Evolutionary conservation across 23 tunicate genomes (phyloP), one percentile per base, ranked within the genome.

Genomic region (Botrylloides violaceus): DNA sequence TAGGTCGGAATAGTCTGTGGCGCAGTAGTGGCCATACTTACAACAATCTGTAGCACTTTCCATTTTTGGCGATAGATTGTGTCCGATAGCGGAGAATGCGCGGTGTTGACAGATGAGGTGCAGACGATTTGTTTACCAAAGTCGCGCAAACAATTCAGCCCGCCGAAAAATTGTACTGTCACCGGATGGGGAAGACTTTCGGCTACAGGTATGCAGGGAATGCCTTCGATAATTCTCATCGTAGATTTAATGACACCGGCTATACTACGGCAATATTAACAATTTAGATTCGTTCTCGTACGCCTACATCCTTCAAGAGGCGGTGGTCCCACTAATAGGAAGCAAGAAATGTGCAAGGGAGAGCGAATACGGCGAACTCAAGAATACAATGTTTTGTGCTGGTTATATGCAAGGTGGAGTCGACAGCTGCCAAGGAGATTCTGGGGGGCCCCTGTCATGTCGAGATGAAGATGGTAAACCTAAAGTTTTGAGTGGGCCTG

Each of bases 381-480:
- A 84, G 3, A 35, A 30, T 21, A 77, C 82, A 73, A 88, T 88
- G 96, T 25, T 88, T 20, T 88, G 96, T 60, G 96, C 96, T 20
- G 96, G 96, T 12, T 82, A 82, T 49, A 37, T 82, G 30, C 34
- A 48, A 18, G 96, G 96, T 1, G 96, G 96, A 34, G 36, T 88
- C 3, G 96, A 88, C 76, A 88, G 85, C 3, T 88, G 96, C 36
- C 88, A 88, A 59, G 96, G 96, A 22, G 96, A 88, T 39, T 88
- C 96, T 5, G 96, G 96, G 7, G 96, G 96, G 15, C 96, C 96
- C 15, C 76, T 88, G 2, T 29, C 79, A 12, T 88, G 96, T 56
- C 81, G 68, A 24, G 77, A 66, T 15, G 50, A 25, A 1, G 36
- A 49, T 18, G 77, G 80, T 82, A 59, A n/a, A n/a, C n/a, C n/a